Base-by-base conservation (phyloP, 2,797 vertebrate species). In the Numenius phaeopus region DNA sequence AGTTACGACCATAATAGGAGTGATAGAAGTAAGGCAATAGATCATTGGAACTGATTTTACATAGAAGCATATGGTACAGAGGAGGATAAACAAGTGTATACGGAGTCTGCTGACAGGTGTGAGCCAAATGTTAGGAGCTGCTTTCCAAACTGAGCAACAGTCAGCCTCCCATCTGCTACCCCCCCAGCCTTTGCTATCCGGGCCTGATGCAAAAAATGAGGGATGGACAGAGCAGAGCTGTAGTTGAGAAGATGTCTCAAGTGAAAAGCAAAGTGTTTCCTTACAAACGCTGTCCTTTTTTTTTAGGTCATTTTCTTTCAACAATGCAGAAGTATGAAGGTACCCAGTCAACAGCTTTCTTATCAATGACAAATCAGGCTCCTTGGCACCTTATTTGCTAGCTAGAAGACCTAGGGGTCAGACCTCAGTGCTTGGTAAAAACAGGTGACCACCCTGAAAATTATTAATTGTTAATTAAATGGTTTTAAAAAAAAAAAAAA, bases 11-110 rank as follows among this genome's bases (percentile, higher is more conserved):
- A 97, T 96, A 97, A 95, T 95, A 92, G 91, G 94, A 96, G 81
- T 93, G 95, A 92, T 89, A 94, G 90, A 90, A 95, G 64, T 94
- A 95, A 90, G 81, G 96, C 95, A 96, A 97, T 96, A 95, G 97
- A 97, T 97, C 91, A 96, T 78, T 94, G 92, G 83, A 83, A 95
- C 78, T 92, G 93, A 83, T 95, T 95, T 94, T 95, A 57, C 93
- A 72, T 78, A n/a, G 92, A 96, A 94, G 87, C 96, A 97, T 96
- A 97, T 90, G 94, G 94, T 93, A 97, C 88, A 97, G 97, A 80
- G 96, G 96, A 90, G 92, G 94, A 94, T 92, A 94, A 95, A 96
- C 90, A 96, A 97, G 75, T 92, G 92, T 97, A 95, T 89, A 94
- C 0, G 69, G 57, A 96, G 90, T 81, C 64, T 96, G 92, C 71